phyloP scores from a whole-genome alignment of 2,113 vertebrate genomes.

The human (Homo sapiens) region DNA sequence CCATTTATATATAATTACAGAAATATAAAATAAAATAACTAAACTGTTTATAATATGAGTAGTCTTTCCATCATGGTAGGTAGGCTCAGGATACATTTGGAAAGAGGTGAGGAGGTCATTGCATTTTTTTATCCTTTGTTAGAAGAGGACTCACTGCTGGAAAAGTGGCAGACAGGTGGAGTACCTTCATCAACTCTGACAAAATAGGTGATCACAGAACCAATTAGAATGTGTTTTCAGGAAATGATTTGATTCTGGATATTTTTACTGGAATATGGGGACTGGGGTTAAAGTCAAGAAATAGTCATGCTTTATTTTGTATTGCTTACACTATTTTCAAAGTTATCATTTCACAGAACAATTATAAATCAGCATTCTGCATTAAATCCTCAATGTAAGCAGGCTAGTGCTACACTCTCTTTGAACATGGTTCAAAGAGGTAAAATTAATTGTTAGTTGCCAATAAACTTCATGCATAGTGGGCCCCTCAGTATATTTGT shows the following conservation, averaged over 20 bases:
- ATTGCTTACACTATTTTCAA: background rate
- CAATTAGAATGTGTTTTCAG: constrained; percentile 37
- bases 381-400: background rate
- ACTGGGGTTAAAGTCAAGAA: constrained; percentile 28
- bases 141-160: background rate
- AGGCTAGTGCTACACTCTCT: background rate
- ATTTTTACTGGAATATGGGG: constrained; percentile 7
- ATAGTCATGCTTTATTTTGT: constrained; percentile 14
- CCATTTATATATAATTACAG: background rate
- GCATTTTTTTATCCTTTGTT: constrained; percentile 14
- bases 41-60: background rate
- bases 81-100: background rate
- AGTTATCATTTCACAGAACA: background rate
- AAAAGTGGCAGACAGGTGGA: background rate
- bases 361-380: background rate
- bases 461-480: background rate
- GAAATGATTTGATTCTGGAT: constrained; percentile 45
- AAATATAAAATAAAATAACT: constrained; percentile 10
- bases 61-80: background rate
- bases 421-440: background rate
- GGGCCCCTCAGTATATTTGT: background rate
- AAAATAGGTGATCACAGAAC: background rate
- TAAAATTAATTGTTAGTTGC: background rate
- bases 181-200: constrained; percentile 14
- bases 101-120: background rate